Percentiles rank a stretch among this genome's conserved stretches.
Evolutionary conservation across 2,797 vertebrate genomes (phyloP).

Genomic region (Lycodopsis pacificus): DNA sequence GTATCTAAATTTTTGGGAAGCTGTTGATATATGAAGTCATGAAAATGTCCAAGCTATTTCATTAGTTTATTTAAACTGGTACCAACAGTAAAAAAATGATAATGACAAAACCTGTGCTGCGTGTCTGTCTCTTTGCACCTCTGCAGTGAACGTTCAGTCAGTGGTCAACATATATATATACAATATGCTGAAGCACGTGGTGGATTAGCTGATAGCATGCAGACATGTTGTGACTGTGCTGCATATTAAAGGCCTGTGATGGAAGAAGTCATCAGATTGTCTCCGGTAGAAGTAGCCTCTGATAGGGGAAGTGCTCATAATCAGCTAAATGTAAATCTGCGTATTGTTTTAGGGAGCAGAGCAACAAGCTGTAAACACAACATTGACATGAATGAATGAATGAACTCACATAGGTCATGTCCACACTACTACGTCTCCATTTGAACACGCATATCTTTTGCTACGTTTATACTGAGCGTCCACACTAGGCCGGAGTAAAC

Average conservation of each 20-base stretch:
- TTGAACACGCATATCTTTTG: too few relatives aligned
- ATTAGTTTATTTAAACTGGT: conserved; percentile 88
- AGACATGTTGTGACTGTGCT: not conserved
- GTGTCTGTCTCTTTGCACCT: conserved; percentile 18
- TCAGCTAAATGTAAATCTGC: not conserved
- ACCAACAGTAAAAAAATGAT: conserved; percentile 79
- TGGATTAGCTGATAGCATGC: not conserved
- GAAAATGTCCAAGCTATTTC: conserved; percentile 89
- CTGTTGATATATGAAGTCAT: conserved; percentile 71
- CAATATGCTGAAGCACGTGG: not conserved
- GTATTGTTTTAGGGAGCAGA: not conserved
- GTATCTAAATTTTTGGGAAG: conserved; percentile 86
- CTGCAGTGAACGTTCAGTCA: not conserved
- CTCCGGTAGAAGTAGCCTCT: not conserved
- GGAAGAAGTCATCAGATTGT: not conserved
- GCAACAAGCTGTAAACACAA: not conserved
- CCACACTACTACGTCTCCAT: too few relatives aligned
- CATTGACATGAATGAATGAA: not conserved
- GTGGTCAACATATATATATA: too few relatives aligned
- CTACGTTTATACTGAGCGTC: too few relatives aligned
- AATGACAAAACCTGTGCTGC: conserved; percentile 27
- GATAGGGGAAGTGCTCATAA: not conserved
- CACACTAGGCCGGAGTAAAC: too few relatives aligned
- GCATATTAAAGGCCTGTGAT: not conserved
- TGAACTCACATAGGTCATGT: too few relatives aligned